Evolutionary conservation across 2,888 invertebrate genomes (phyloP).

Genomic region (Cactoblastis cactorum): DNA sequence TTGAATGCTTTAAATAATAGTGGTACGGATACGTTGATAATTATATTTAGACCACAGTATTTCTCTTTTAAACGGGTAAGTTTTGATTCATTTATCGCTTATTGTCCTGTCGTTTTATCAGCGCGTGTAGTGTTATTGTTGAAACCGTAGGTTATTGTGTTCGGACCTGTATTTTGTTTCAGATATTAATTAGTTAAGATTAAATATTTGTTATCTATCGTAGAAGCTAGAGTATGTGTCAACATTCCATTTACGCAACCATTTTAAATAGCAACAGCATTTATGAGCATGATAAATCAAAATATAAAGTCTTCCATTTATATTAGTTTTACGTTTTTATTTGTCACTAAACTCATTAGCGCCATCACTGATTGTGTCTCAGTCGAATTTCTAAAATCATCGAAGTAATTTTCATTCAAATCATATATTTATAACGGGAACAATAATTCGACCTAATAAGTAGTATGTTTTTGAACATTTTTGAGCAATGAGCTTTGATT

Average conservation of each 20-base stretch:
- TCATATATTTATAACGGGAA: slow-evolving; percentile 51
- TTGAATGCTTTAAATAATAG: slow-evolving; percentile 64
- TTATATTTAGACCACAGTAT: slow-evolving; percentile 51
- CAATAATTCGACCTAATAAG: slow-evolving; percentile 58
- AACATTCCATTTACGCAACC: slow-evolving; percentile 53
- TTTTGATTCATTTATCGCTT: slow-evolving; percentile 53
- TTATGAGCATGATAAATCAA: slow-evolving; percentile 40
- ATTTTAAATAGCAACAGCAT: slow-evolving; percentile 15
- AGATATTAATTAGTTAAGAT: slow-evolving; percentile 21
- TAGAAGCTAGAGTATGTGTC: slow-evolving; percentile 17
- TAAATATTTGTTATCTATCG: slow-evolving; percentile 23
- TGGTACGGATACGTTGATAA: slow-evolving; percentile 48
- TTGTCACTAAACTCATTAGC: slow-evolving; percentile 16
- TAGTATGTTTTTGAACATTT: slow-evolving; percentile 57
- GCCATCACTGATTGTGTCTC: not conserved
- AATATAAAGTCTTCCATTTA: slow-evolving; percentile 68
- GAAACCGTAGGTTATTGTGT: slow-evolving; percentile 42
- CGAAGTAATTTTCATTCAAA: not conserved
- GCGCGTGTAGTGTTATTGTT: slow-evolving; percentile 43
- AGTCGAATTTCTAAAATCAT: not conserved
- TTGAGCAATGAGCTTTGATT: slow-evolving; percentile 34
- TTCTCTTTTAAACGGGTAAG: slow-evolving; percentile 60
- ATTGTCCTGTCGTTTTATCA: slow-evolving; percentile 44
- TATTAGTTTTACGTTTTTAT: slow-evolving; percentile 55
- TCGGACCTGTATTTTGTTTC: slow-evolving; percentile 47